Base-by-base conservation (phyloP, 2,113 vertebrate species). In the Pungitius pungitius region DNA sequence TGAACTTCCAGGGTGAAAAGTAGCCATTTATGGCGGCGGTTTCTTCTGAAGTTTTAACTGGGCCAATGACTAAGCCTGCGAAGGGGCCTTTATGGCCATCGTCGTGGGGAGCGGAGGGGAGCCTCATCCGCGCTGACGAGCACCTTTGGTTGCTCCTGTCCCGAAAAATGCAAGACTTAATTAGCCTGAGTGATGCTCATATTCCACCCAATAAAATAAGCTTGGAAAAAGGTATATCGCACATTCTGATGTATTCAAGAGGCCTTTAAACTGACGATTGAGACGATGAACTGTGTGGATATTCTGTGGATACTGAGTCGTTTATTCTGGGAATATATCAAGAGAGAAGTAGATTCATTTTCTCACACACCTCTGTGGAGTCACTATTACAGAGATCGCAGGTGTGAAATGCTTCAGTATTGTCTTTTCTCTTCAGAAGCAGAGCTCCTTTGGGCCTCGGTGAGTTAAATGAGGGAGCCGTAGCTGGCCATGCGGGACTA, bases 21-120 rank as follows among this genome's bases (percentile, higher is more conserved):
- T 6, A 51, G 40, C 84, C 84, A 68, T 85, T 75, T 75, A 76
- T 70, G 63, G 83, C 59, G 24, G 3, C 24, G 62, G 11, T 15
- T 60, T 76, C 58, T 73, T 39, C 65, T 65, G 71, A 3, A 58
- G 11, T 20, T 63, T 43, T 39, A 82, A 49, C 52, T 12, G 35
- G 74, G 75, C 56, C 79, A 69, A 83, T 77, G 69, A 77, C 33
- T 66, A 39, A 76, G 66, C 65, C 37, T n/a, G 9, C 8, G 30
- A 49, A n/a, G 51, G 54, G 65, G 42, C 68, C 39, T 63, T 70
- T 30, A 42, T 73, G 66, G 77, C 22, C 59, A 26, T 62, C 77
- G 60, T 8, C 42, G 77, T 37, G 17, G 5, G 27, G 26, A 61
- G 40, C 40, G 26, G 66, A 22, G 40, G 24, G 62, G 80, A 58